Percentiles rank a stretch among this genome's conserved stretches.
phyloP scores from a whole-genome alignment of 2,888 invertebrate genomes.

The Troglohyphantes excavatus region DNA sequence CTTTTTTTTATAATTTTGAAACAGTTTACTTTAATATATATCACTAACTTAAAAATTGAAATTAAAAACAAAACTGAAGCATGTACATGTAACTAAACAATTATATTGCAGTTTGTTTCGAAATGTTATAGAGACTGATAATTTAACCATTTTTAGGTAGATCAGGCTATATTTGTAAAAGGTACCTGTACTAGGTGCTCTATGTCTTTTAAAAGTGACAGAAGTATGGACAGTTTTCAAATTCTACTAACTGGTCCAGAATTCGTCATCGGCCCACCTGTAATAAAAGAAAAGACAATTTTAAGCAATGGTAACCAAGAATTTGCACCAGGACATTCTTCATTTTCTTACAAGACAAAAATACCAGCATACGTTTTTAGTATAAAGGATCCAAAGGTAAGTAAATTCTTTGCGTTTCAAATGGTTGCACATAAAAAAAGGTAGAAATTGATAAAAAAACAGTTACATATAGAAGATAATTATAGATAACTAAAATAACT shows the following conservation, averaged over 20 bases:
- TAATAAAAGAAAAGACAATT: slow-evolving; percentile 43
- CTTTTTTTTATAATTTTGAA: too few species aligned
- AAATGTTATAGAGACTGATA: too few species aligned
- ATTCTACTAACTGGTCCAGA: slow-evolving; percentile 61
- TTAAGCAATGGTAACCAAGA: slow-evolving; percentile 41
- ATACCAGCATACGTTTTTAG: slow-evolving; percentile 61
- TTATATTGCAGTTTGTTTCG: too few species aligned
- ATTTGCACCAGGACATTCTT: slow-evolving; percentile 47
- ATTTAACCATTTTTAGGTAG: slow-evolving; percentile 45
- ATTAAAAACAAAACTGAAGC: too few species aligned
- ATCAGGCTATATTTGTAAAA: slow-evolving; percentile 36
- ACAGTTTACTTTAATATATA: too few species aligned
- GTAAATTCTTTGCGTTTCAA: too few species aligned
- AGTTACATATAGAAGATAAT: too few species aligned
- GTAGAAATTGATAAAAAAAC: too few species aligned
- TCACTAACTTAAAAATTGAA: too few species aligned
- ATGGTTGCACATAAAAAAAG: too few species aligned
- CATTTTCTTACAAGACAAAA: slow-evolving; percentile 60
- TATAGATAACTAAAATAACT: too few species aligned
- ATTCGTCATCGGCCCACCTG: slow-evolving; percentile 28
- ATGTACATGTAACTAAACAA: too few species aligned
- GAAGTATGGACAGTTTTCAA: slow-evolving; percentile 58
- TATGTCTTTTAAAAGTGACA: slow-evolving; percentile 42
- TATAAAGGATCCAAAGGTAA: slow-evolving; percentile 57
- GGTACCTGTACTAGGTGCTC: background rate